Evolutionary conservation across 2,113 vertebrate species (phyloP).

Genomic region (Lagopus leucura): DNA sequence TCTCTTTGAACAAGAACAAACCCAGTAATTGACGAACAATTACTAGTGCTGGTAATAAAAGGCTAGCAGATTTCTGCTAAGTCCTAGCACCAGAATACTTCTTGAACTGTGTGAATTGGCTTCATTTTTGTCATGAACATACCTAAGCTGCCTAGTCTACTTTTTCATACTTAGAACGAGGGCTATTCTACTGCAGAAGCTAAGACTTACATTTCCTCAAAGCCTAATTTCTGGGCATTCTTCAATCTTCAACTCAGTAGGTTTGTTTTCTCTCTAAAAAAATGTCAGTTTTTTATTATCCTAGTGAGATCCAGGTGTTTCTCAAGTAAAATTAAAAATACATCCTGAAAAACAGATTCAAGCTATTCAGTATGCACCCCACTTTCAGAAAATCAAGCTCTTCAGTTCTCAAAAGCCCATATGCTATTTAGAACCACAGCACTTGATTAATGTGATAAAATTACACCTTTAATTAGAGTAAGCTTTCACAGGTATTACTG

Average conservation of each 20-base stretch:
- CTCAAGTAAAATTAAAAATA: conserved; percentile 9
- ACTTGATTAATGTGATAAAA: conserved; percentile 58
- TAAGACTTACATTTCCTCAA: neutral
- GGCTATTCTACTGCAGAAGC: neutral
- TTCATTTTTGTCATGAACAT: neutral
- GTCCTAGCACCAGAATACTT: neutral
- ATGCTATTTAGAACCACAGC: conserved; percentile 6
- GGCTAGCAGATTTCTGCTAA: neutral
- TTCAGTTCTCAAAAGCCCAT: conserved; percentile 33
- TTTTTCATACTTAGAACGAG: neutral
- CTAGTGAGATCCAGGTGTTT: neutral
- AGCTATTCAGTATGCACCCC: conserved; percentile 55
- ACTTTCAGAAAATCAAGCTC: conserved; percentile 48
- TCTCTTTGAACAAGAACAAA: neutral
- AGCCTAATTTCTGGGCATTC: neutral
- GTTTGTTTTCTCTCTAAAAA: neutral
- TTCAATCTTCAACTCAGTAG: neutral
- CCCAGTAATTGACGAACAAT: neutral
- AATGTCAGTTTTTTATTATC: neutral
- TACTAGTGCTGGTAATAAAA: neutral
- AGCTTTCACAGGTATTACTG: conserved; percentile 38
- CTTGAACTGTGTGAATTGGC: neutral
- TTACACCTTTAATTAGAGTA: conserved; percentile 47
- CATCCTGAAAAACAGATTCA: neutral
- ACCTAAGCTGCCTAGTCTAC: neutral